Percentiles rank a stretch among this genome's conserved stretches.
Evolutionary conservation across 2,888 invertebrate species (phyloP).

Genomic region (Branchellion lobata): DNA sequence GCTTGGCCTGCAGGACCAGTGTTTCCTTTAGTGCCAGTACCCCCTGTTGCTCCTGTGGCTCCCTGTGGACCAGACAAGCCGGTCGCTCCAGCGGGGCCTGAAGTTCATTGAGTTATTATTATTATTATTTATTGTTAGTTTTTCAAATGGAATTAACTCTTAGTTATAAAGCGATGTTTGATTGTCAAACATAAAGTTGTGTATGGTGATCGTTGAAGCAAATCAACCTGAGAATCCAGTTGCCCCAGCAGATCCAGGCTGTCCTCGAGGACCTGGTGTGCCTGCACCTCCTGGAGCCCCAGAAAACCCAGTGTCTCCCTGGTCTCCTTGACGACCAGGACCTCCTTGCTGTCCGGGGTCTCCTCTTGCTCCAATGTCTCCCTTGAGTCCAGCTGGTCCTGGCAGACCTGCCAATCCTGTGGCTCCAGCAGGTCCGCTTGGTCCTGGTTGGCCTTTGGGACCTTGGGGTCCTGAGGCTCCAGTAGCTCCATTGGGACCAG

Average conservation of each 20-base stretch:
- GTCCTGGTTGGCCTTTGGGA: not conserved
- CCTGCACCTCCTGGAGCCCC: conserved; percentile 43
- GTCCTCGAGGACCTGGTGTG: conserved; percentile 46
- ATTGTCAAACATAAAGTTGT: too few species aligned
- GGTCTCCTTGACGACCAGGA: conserved; percentile 32
- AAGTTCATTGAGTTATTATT: too few species aligned
- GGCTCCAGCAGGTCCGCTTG: not conserved
- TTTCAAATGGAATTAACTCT: too few species aligned
- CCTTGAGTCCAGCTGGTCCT: not conserved
- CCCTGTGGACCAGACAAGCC: not conserved
- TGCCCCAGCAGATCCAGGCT: conserved; percentile 48
- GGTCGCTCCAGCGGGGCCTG: not conserved
- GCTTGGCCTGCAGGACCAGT: not conserved
- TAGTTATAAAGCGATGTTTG: too few species aligned
- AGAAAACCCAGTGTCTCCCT: conserved; percentile 22
- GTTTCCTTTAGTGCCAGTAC: not conserved
- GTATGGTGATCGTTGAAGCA: too few species aligned
- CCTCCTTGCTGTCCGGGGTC: conserved; percentile 1
- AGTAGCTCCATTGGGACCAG: conserved; percentile 42
- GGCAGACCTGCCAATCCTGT: not conserved
- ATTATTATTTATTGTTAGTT: too few species aligned
- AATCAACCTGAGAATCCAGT: conserved; percentile 45
- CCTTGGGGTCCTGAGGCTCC: conserved; percentile 39
- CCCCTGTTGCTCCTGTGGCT: not conserved
- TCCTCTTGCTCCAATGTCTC: not conserved